Evolutionary conservation across 2,888 invertebrate species (phyloP).

Genomic region (Gibbula magus): DNA sequence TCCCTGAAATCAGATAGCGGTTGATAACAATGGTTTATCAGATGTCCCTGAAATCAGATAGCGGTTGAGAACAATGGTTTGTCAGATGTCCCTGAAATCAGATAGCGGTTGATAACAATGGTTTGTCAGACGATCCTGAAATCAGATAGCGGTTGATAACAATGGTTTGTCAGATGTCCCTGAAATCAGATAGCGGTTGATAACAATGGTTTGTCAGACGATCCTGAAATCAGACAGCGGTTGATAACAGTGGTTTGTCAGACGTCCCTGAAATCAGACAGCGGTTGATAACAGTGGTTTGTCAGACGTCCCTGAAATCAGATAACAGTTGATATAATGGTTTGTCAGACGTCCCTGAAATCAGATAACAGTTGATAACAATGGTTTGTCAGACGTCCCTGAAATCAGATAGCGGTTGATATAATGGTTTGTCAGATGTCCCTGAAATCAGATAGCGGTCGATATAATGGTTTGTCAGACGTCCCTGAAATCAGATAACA

Average conservation of each 20-base stretch:
- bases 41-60: background rate
- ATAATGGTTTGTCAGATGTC: conserved; percentile 40
- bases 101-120: conserved; percentile 53
- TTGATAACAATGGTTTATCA: conserved; percentile 51
- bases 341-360: conserved; percentile 30
- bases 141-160: conserved; percentile 52
- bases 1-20: conserved; percentile 36
- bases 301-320: conserved; percentile 17
- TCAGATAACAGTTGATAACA: conserved; percentile 51
- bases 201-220: conserved; percentile 41
- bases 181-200: conserved; percentile 50
- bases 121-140: conserved; percentile 29
- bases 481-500: conserved; percentile 27
- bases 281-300: conserved; percentile 56
- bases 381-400: conserved; percentile 30
- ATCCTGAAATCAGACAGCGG: conserved; percentile 57
- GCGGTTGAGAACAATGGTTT: conserved; percentile 56
- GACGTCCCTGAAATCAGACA: conserved; percentile 50
- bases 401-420: conserved; percentile 50
- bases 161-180: conserved; percentile 35
- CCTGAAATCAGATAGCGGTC: conserved; percentile 40
- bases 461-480: conserved; percentile 50
- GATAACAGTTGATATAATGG: conserved; percentile 51
- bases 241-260: conserved; percentile 52
- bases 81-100: conserved; percentile 18